Percentiles rank a stretch among this genome's conserved stretches.
Evolutionary conservation across 30 jellyfish, hydroid and myxozoan species (phyloP).

Genomic region (Nemopilema nomurai): DNA sequence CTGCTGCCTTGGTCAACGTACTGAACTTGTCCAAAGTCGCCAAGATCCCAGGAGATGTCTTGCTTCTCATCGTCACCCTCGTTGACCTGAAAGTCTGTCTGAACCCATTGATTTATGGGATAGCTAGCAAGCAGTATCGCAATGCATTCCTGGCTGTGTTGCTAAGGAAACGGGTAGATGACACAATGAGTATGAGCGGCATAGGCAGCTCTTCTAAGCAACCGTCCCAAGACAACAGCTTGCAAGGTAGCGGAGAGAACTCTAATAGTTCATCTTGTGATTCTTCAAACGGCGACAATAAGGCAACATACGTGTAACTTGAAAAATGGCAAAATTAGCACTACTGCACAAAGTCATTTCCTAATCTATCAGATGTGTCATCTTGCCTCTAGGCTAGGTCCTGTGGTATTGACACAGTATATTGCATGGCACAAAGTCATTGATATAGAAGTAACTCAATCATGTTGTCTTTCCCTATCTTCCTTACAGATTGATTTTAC

Average conservation of each 20-base stretch:
- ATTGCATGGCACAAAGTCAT: too few relatives aligned
- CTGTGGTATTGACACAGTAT: too few relatives aligned
- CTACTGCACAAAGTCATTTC: too few relatives aligned
- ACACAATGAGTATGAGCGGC: constrained; percentile 20
- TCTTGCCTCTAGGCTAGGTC: too few relatives aligned
- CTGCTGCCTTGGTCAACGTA: constrained; percentile 75
- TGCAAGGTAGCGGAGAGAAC: background rate
- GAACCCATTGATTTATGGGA: constrained; percentile 88
- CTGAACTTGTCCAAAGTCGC: constrained; percentile 45
- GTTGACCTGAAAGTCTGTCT: constrained; percentile 79
- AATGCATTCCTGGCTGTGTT: constrained; percentile 51
- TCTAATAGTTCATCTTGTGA: background rate
- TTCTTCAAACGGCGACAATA: background rate
- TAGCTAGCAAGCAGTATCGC: constrained; percentile 79
- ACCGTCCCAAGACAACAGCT: background rate
- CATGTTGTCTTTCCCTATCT: too few relatives aligned
- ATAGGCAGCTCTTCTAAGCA: constrained; percentile 6
- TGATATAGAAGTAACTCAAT: too few relatives aligned
- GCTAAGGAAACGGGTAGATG: constrained; percentile 29
- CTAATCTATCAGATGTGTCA: too few relatives aligned
- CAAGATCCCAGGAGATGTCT: constrained; percentile 38
- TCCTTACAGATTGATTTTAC: too few relatives aligned
- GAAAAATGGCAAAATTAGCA: too few relatives aligned
- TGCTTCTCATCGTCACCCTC: constrained; percentile 58
- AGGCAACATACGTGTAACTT: background rate